Conservation (phyloP, 2,113 vertebrate species). For the Oncorhynchus kisutch region DNA sequence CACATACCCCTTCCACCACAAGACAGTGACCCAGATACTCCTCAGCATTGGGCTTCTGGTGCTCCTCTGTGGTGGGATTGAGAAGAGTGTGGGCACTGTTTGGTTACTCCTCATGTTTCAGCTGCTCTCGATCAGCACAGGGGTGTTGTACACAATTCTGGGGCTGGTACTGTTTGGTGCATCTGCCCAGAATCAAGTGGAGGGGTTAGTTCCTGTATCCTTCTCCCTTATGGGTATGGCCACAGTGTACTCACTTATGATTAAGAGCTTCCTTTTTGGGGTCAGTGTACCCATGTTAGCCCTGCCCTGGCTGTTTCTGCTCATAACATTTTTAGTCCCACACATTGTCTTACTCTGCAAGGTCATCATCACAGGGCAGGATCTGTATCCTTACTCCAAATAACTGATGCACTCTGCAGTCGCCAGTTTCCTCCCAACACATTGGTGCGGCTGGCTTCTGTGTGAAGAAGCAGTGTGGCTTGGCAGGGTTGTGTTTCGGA, state of each 20-base stretch:
- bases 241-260: constrained; percentile 62
- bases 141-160: constrained; percentile 66
- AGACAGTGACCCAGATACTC: constrained; percentile 68
- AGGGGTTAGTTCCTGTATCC: constrained; percentile 58
- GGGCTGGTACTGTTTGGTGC: constrained; percentile 11
- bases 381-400: constrained; percentile 79
- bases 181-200: neutral
- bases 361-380: constrained; percentile 67
- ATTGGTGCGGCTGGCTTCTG: no score
- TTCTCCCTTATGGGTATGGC: constrained; percentile 73
- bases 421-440: no score
- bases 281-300: constrained; percentile 64
- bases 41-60: constrained; percentile 66
- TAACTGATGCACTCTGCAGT: no score
- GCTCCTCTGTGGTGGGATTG: constrained; percentile 78
- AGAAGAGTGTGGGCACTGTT: constrained; percentile 76
- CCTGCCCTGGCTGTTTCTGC: no score
- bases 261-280: constrained; percentile 56
- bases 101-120: constrained; percentile 72
- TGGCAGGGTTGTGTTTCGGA: no score
- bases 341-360: constrained; percentile 66
- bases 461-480: no score
- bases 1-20: constrained; percentile 78
- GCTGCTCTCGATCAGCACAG: constrained; percentile 55
- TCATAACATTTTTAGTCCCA: constrained; percentile 66